A percentile compares a stretch with the other conserved stretches of the same genome.
Conservation (phyloP, 2,888 invertebrate genomes). For the Lydus trimaculatus region DNA sequence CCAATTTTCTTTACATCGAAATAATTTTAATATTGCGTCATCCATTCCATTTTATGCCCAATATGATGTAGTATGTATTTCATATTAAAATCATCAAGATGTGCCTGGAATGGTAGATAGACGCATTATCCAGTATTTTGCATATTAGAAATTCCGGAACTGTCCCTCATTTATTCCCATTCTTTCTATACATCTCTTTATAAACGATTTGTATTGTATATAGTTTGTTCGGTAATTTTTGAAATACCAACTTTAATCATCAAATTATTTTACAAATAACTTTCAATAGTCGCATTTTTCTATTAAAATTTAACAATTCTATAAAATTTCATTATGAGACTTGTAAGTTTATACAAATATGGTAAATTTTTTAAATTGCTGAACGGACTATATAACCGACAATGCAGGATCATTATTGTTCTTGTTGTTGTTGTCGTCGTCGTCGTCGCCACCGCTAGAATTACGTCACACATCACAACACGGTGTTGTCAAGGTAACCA, state of each 20-base stretch:
- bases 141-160: not conserved
- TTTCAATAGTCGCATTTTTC: no score
- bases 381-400: not conserved
- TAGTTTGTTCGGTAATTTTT: not conserved
- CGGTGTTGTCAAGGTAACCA: constrained; percentile 55
- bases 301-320: not conserved
- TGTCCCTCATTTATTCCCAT: not conserved
- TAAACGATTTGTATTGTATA: no score
- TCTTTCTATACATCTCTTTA: not conserved
- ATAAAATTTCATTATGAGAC: not conserved
- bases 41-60: not conserved
- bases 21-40: no score
- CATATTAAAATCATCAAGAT: not conserved
- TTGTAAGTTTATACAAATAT: not conserved
- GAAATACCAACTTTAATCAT: not conserved
- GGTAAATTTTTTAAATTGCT: not conserved
- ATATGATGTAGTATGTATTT: not conserved
- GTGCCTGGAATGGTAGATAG: not conserved
- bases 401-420: not conserved
- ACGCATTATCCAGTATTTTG: not conserved
- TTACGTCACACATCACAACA: constrained; percentile 57
- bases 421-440: not conserved
- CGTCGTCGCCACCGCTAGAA: not conserved
- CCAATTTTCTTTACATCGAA: no score
- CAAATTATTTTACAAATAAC: not conserved